A percentile compares a stretch with the other conserved stretches of the same genome.
These are phyloP conservation scores for Ctenosaura bakeri DNA, from an alignment of 2,797 vertebrate species.

Conservation along the genomic window DNA sequence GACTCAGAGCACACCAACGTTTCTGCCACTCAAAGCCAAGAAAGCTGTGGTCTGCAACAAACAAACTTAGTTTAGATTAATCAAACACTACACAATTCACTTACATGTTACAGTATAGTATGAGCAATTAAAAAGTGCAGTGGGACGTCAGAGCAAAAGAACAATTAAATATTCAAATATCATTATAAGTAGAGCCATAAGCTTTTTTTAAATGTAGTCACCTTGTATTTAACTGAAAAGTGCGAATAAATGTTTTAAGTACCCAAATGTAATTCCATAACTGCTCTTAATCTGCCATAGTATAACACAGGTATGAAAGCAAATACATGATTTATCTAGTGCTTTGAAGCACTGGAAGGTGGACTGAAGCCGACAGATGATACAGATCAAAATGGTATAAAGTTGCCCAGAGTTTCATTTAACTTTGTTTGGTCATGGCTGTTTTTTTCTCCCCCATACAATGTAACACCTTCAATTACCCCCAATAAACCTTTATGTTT, in stretches of 20 bases:
- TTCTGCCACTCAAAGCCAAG: constrained; percentile 98
- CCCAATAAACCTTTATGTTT: not conserved
- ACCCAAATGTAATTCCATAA: not conserved
- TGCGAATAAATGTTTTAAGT: not conserved
- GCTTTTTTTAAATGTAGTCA: not conserved
- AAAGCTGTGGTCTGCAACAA: constrained; percentile 92
- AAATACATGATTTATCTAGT: not conserved
- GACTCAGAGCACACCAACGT: constrained; percentile 94
- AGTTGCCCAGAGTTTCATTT: not conserved
- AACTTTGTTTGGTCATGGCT: not conserved
- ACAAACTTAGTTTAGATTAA: constrained; percentile 22
- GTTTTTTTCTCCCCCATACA: not conserved
- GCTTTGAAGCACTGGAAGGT: not conserved
- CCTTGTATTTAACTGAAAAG: not conserved
- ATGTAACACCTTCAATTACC: not conserved
- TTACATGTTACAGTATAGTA: not conserved
- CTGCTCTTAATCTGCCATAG: not conserved
- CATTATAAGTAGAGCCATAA: not conserved
- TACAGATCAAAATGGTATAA: not conserved
- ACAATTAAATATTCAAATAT: not conserved
- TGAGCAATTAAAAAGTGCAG: not conserved
- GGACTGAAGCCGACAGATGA: not conserved
- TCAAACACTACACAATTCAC: not conserved
- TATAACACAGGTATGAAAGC: not conserved
- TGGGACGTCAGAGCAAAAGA: not conserved